These are phyloP conservation scores for Octodonta nipae DNA, from an alignment of 2,888 invertebrate genomes.

Conservation along the genomic window DNA sequence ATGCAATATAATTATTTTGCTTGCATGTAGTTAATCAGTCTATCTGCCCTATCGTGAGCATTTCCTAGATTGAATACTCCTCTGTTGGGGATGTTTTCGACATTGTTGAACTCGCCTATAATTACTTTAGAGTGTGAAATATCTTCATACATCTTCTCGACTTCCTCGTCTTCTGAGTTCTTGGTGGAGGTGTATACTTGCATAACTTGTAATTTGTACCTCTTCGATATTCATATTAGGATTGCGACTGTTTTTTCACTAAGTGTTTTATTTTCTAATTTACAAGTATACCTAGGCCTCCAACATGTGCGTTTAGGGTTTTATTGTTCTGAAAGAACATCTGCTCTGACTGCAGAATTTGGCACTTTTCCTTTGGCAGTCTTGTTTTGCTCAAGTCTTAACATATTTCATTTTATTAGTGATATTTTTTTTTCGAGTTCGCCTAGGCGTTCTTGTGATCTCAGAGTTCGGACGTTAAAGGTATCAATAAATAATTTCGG, in stretches of 20 bases:
- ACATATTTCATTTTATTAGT: too few relatives aligned
- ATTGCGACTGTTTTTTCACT: not conserved
- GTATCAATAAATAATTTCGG: too few relatives aligned
- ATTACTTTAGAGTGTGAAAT: constrained; percentile 1
- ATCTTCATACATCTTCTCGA: not conserved
- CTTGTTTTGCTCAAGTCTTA: too few relatives aligned
- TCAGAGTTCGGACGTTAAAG: too few relatives aligned
- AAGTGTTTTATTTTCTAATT: constrained; percentile 1
- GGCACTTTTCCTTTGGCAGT: too few relatives aligned
- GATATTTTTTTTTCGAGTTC: too few relatives aligned
- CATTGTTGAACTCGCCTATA: constrained; percentile 1
- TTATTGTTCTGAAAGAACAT: constrained; percentile 1
- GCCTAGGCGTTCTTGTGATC: too few relatives aligned
- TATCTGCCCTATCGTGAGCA: constrained; percentile 5
- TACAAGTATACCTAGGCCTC: not conserved
- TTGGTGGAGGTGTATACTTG: constrained; percentile 1
- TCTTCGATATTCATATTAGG: not conserved
- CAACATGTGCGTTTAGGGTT: not conserved
- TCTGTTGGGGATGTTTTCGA: not conserved
- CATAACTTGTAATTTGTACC: not conserved
- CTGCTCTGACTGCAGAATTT: not conserved
- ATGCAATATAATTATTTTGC: constrained; percentile 4
- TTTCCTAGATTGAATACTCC: not conserved
- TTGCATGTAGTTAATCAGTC: constrained; percentile 3
- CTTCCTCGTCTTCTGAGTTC: not conserved